A percentile compares a stretch with the other conserved stretches of the same genome.
phyloP scores from a whole-genome alignment of 2,113 vertebrate species.

The Edolisoma coerulescens region DNA sequence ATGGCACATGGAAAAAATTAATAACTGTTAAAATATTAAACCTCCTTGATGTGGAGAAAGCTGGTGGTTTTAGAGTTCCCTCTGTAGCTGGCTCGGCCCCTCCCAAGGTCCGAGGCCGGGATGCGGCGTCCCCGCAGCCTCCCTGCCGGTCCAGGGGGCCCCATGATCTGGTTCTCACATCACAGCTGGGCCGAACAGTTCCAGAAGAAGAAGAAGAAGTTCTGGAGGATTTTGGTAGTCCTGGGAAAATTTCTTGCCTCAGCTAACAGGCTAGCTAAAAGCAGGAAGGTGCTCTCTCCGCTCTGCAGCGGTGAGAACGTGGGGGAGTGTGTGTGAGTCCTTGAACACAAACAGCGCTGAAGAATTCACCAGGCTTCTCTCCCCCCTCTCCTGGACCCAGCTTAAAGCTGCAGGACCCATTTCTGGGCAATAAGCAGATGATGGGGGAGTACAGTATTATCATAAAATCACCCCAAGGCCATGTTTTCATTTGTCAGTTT shows the following conservation, averaged over 20 bases:
- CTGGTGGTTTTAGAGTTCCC: neutral
- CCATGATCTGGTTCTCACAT: neutral
- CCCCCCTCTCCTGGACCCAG: neutral
- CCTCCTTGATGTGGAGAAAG: neutral
- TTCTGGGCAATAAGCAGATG: neutral
- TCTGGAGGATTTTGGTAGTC: neutral
- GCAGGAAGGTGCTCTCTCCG: neutral
- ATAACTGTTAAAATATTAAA: neutral
- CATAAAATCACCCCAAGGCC: neutral
- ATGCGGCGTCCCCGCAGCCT: neutral
- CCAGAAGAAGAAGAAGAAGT: neutral
- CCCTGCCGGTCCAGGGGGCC: neutral
- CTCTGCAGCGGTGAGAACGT: neutral
- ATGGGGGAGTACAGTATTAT: neutral
- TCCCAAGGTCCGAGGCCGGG: rapidly evolving
- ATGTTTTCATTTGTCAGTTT: neutral
- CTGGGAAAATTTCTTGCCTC: neutral
- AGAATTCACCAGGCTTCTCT: neutral
- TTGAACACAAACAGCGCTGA: neutral
- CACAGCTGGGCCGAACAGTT: neutral
- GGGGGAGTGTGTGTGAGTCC: neutral
- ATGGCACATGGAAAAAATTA: neutral
- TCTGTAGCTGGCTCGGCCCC: neutral
- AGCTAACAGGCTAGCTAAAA: neutral
- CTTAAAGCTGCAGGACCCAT: neutral